Conservation (phyloP, 2,113 vertebrate genomes). For the Lampris megalopsis region DNA sequence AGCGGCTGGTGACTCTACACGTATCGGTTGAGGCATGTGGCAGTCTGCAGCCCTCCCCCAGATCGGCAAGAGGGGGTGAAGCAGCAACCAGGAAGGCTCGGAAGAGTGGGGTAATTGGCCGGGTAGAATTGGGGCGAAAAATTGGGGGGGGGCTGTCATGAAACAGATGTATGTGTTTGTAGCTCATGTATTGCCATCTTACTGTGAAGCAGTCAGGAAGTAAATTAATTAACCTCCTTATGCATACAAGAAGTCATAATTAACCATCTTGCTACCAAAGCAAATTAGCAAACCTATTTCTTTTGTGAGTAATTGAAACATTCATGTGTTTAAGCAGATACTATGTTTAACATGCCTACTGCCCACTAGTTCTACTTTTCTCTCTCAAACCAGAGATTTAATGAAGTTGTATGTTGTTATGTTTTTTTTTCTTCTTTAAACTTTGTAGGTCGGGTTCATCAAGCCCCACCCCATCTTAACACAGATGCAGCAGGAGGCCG, state of each 20-base stretch:
- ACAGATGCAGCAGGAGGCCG: constrained; percentile 83
- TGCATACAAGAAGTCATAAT: constrained; percentile 7
- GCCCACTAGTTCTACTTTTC: background rate
- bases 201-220: constrained; percentile 12
- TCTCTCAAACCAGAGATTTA: background rate
- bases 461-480: constrained; percentile 91
- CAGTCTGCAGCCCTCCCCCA: too few species aligned
- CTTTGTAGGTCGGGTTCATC: constrained; percentile 89
- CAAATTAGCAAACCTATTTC: background rate
- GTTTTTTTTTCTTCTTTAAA: background rate
- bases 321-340: background rate
- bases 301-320: background rate
- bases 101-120: too few species aligned
- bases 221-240: background rate
- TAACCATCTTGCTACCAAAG: constrained; percentile 3
- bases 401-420: background rate
- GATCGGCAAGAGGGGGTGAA: too few species aligned
- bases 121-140: too few species aligned
- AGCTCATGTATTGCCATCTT: constrained; percentile 14
- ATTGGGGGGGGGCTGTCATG: background rate
- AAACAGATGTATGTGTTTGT: constrained; percentile 12
- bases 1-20: too few species aligned
- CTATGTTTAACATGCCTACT: background rate
- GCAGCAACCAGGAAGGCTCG: too few species aligned
- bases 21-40: too few species aligned